phyloP scores from a whole-genome alignment of 2,797 vertebrate genomes.

The Allobates femoralis region DNA sequence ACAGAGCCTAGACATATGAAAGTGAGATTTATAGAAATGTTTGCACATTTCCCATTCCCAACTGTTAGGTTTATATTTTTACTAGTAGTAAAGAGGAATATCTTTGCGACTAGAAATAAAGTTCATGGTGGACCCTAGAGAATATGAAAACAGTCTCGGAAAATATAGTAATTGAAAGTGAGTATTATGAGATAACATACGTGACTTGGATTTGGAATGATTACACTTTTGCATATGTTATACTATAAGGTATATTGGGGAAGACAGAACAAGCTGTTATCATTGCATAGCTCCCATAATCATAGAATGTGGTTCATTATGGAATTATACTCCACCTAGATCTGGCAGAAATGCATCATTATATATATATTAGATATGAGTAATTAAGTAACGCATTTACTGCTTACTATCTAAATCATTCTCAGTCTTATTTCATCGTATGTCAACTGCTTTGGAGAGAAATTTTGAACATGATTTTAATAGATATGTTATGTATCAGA shows the following conservation, averaged over 20 bases:
- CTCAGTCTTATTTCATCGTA: not conserved
- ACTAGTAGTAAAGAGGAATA: not conserved
- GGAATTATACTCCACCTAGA: not conserved
- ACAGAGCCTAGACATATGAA: not conserved
- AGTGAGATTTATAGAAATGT: not conserved
- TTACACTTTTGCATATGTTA: not conserved
- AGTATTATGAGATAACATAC: not conserved
- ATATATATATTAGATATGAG: not conserved
- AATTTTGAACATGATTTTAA: not conserved
- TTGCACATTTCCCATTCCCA: not conserved
- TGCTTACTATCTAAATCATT: not conserved
- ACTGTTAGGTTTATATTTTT: not conserved
- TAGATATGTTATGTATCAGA: not conserved
- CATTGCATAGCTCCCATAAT: not conserved
- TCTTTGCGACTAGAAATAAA: not conserved
- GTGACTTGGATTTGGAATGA: not conserved
- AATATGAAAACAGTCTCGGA: not conserved
- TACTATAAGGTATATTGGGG: not conserved
- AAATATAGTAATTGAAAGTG: not conserved
- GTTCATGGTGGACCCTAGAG: not conserved
- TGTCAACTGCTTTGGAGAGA: not conserved
- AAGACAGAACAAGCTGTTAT: constrained; percentile 12
- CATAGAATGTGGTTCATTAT: not conserved
- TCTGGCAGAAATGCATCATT: not conserved
- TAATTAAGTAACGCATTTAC: not conserved